phyloP scores from a whole-genome alignment of 1,140 invertebrate genomes.

The Drosophila ogumai region DNA sequence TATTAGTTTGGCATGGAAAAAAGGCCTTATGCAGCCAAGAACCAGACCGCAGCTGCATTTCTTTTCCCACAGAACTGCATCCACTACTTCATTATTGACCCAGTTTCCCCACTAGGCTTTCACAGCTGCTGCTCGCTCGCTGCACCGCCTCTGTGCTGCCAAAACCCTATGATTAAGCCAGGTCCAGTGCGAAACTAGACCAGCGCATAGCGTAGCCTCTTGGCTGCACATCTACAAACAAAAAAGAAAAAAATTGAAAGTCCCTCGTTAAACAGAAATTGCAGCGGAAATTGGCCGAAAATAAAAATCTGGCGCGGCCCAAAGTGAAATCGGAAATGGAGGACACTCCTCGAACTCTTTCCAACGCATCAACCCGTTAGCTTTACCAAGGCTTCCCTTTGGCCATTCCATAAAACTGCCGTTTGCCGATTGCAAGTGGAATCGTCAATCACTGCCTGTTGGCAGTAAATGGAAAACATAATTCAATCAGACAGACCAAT shows the following conservation, averaged over 20 bases:
- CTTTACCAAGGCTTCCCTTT: conserved; percentile 17
- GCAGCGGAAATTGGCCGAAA: conserved; percentile 68
- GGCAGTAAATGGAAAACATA: conserved; percentile 39
- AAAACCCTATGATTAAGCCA: conserved; percentile 45
- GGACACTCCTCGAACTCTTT: conserved; percentile 9
- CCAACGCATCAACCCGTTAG: background rate
- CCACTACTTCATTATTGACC: conserved; percentile 59
- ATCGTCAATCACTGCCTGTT: conserved; percentile 25
- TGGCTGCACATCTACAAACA: conserved; percentile 6
- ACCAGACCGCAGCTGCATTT: conserved; percentile 71
- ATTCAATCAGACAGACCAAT: conserved; percentile 21
- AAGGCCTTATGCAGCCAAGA: conserved; percentile 45
- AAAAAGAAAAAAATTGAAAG: conserved; percentile 50
- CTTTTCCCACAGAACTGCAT: conserved; percentile 39
- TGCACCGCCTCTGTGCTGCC: conserved; percentile 21
- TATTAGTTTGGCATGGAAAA: conserved; percentile 16
- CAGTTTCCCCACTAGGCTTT: conserved; percentile 47
- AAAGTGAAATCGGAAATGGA: conserved; percentile 65
- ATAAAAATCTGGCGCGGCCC: conserved; percentile 17
- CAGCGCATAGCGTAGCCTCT: conserved; percentile 1
- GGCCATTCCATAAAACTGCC: conserved; percentile 3
- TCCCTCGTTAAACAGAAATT: conserved; percentile 62
- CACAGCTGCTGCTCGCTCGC: conserved; percentile 16
- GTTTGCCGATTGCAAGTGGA: conserved; percentile 17
- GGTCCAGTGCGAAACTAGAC: conserved; percentile 31